These are phyloP conservation scores for Drosophila melanica DNA, from an alignment of 1,140 invertebrate genomes.

Conservation along the genomic window DNA sequence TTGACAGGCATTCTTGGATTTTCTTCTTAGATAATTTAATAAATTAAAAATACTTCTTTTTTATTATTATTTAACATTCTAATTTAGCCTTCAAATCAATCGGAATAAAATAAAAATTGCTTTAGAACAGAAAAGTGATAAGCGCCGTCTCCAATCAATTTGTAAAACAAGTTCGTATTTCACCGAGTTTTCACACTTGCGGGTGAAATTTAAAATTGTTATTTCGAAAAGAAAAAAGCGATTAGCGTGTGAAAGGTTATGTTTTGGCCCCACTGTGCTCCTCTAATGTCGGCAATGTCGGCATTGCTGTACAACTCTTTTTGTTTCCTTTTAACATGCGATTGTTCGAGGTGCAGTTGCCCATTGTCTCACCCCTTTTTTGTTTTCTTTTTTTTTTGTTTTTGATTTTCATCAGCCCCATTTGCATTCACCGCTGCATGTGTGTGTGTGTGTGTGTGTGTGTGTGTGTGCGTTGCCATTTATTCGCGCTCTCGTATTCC, in stretches of 20 bases:
- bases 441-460: slow-evolving; percentile 20
- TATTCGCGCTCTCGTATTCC: slow-evolving; percentile 52
- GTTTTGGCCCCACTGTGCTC: slow-evolving; percentile 41
- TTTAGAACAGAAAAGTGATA: too few relatives aligned
- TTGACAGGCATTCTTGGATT: background rate
- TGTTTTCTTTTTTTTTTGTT: background rate
- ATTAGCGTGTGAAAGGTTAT: background rate
- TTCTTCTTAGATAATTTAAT: too few relatives aligned
- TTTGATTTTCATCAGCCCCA: slow-evolving; percentile 20
- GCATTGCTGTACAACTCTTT: slow-evolving; percentile 73
- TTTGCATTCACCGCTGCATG: slow-evolving; percentile 25
- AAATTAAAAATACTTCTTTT: too few relatives aligned
- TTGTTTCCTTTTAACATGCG: slow-evolving; percentile 65
- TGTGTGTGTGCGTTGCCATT: slow-evolving; percentile 51
- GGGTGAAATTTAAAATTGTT: too few relatives aligned
- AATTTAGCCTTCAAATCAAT: too few relatives aligned
- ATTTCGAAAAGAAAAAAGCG: too few relatives aligned
- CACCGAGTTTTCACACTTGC: too few relatives aligned
- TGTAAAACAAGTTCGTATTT: too few relatives aligned
- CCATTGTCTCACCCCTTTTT: background rate
- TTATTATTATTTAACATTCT: too few relatives aligned
- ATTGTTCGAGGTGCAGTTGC: slow-evolving; percentile 50
- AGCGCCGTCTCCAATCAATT: too few relatives aligned
- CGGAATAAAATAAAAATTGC: too few relatives aligned
- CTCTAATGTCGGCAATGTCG: slow-evolving; percentile 43